These are phyloP conservation scores for Encarsia formosa DNA, from an alignment of 2,888 invertebrate genomes.

Conservation along the genomic window DNA sequence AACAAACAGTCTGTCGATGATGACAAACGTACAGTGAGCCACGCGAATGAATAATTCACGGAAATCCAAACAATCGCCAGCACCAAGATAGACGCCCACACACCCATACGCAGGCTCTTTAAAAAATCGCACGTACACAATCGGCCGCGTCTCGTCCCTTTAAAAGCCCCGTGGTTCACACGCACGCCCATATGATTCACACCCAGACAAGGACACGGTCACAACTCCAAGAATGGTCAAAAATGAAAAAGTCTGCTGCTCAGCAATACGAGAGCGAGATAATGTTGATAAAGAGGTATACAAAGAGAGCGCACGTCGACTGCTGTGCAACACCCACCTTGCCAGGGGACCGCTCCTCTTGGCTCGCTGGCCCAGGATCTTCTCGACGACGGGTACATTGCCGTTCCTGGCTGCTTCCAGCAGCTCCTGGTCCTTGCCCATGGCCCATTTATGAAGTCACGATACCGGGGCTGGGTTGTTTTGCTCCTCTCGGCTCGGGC, in stretches of 20 bases:
- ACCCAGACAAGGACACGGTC: neutral
- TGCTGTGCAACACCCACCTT: conserved; percentile 63
- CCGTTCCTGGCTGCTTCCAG: conserved; percentile 93
- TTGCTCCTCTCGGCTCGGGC: neutral
- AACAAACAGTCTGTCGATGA: too few relatives aligned
- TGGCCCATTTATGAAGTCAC: conserved; percentile 57
- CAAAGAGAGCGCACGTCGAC: neutral
- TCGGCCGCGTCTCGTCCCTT: too few relatives aligned
- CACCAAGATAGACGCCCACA: too few relatives aligned
- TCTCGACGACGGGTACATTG: conserved; percentile 82
- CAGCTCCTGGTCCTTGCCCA: conserved; percentile 97
- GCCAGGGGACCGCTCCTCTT: conserved; percentile 92
- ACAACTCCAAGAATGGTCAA: neutral
- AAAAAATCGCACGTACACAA: too few relatives aligned
- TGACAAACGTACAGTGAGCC: too few relatives aligned
- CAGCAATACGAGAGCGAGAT: too few relatives aligned
- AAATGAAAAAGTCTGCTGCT: neutral
- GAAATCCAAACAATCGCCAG: too few relatives aligned
- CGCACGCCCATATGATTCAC: neutral
- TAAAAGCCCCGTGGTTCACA: too few relatives aligned
- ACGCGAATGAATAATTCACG: too few relatives aligned
- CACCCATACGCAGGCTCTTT: too few relatives aligned
- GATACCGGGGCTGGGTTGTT: neutral
- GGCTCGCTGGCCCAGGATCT: conserved; percentile 81
- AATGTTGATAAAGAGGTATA: too few relatives aligned